phyloP scores from a whole-genome alignment of 2,113 vertebrate genomes.

The Brachypteracias leptosomus region DNA sequence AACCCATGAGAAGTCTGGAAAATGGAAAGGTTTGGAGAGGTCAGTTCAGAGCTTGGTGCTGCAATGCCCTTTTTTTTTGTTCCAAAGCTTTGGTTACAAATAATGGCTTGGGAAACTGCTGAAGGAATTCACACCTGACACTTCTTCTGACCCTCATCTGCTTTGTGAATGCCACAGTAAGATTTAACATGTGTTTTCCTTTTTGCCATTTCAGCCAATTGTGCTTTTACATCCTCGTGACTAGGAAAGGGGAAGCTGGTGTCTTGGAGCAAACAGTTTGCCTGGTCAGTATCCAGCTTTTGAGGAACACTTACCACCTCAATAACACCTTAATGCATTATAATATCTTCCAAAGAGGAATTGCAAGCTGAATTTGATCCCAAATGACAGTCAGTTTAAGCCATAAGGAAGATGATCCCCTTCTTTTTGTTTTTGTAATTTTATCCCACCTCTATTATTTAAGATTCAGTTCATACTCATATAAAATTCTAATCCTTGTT shows the following conservation, averaged over 20 bases:
- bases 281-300: not conserved
- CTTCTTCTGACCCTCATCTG: not conserved
- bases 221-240: not conserved
- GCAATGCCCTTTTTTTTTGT: not conserved
- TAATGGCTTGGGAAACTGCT: not conserved
- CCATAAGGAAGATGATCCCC: not conserved
- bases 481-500: slow-evolving; percentile 37
- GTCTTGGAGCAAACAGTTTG: not conserved
- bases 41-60: not conserved
- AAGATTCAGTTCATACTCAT: slow-evolving; percentile 5
- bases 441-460: not conserved
- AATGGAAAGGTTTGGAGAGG: not conserved
- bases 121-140: not conserved
- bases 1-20: slow-evolving; percentile 87
- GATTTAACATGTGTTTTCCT: not conserved
- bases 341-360: not conserved
- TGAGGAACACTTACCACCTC: not conserved
- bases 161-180: not conserved
- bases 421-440: not conserved
- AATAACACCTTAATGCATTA: not conserved
- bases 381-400: slow-evolving; percentile 28
- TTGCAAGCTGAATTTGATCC: not conserved
- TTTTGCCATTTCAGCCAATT: not conserved
- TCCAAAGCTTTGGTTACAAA: not conserved
- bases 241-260: not conserved